Base-by-base conservation (phyloP, 2,113 vertebrate species). In the Chroicocephalus ridibundus region DNA sequence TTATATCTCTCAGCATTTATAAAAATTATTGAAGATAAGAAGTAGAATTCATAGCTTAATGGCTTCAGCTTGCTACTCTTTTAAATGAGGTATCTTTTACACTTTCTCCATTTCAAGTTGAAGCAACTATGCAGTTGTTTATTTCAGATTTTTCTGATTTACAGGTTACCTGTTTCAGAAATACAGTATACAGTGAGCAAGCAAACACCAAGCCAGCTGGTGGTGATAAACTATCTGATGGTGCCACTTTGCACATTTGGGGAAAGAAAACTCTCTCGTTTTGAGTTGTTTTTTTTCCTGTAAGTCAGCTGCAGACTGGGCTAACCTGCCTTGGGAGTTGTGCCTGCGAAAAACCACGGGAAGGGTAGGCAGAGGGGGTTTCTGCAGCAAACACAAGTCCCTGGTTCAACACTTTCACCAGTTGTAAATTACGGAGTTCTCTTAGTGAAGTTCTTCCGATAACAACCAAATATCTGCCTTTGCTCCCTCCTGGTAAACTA, bases 341-440 rank as follows among this genome's bases (percentile, higher is more conserved):
- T 29, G 44, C 26, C 57, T 70, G 31, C 2, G 6, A 57, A 83
- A 79, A 44, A 6, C 7, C 46, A 32, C 0, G 3, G 36, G 51
- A 77, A 66, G 42, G n/a, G 13, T 6, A 74, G 7, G 18, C 16
- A 90, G 27, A 47, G 36, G 9, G 34, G 27, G 21, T 34, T 52
- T 47, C 16, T 2, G 2, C 17, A 26, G 46, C 62, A 77, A 70
- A 77, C 22, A 24, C 18, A 38, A 20, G 29, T 25, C 5, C 38
- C 29, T 64, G 15, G 9, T 82, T 69, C 58, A 72, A 61, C 21
- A 26, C 38, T 44, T 61, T 69, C 7, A 55, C 21, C 58, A 52
- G 5, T 1, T 47, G 34, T 26, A 82, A 62, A 19, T 42, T 9
- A 74, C 0, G 0, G 70, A 54, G n/a, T 34, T 65, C 27, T 51